phyloP scores from a whole-genome alignment of 2,888 invertebrate species.

The Anticlea derivata region DNA sequence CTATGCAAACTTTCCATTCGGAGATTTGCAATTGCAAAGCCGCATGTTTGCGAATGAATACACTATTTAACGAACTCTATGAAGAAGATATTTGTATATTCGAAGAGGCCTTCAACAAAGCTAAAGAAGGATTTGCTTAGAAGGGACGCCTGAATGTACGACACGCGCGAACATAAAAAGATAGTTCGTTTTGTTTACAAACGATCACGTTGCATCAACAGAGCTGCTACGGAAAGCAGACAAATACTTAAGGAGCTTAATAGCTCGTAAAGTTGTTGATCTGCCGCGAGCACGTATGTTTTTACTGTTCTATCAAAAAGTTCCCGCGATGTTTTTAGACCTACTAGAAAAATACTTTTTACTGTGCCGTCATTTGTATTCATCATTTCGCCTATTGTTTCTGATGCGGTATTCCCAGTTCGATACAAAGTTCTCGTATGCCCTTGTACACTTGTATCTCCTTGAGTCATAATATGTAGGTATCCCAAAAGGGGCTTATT shows the following conservation, averaged over 20 bases:
- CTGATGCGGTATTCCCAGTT: conserved; percentile 9
- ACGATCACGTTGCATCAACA: conserved; percentile 31
- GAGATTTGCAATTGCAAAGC: conserved; percentile 3
- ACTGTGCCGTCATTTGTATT: conserved; percentile 10
- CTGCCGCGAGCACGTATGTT: conserved; percentile 34
- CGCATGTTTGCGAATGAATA: background rate
- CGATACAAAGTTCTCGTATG: conserved; percentile 9
- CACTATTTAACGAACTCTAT: background rate
- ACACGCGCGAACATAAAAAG: conserved; percentile 16
- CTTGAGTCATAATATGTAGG: too few relatives aligned
- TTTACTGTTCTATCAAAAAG: conserved; percentile 32
- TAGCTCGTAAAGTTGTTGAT: conserved; percentile 40
- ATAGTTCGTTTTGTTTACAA: conserved; percentile 30
- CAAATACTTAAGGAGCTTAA: conserved; percentile 35
- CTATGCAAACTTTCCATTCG: background rate
- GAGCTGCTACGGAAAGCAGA: conserved; percentile 31
- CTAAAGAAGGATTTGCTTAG: conserved; percentile 6
- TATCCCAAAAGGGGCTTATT: too few relatives aligned
- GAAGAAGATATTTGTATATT: conserved; percentile 7
- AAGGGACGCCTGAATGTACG: conserved; percentile 2
- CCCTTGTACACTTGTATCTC: too few relatives aligned
- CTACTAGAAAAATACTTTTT: conserved; percentile 16
- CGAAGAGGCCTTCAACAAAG: background rate
- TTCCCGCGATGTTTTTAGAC: conserved; percentile 26
- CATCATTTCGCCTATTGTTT: conserved; percentile 8